Evolutionary conservation across 1,140 invertebrate species (phyloP).

Genomic region (Reticulitermes speratus): DNA sequence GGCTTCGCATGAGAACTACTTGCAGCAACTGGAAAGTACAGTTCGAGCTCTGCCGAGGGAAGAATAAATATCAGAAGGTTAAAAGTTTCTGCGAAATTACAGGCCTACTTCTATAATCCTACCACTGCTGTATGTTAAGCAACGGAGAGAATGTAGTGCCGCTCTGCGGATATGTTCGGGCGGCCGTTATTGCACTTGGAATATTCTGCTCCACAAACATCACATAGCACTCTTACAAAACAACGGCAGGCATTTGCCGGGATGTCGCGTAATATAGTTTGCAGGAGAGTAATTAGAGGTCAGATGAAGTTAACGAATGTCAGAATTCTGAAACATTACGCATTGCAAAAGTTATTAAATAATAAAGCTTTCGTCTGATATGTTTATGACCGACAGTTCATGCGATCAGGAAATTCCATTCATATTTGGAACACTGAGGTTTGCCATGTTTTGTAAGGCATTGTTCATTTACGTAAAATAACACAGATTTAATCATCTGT

Average conservation of each 20-base stretch:
- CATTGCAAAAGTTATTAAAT: neutral
- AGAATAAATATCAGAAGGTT: constrained; percentile 23
- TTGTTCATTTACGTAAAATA: no score
- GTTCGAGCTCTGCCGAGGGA: constrained; percentile 26
- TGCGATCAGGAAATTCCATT: no score
- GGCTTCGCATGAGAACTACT: constrained; percentile 24
- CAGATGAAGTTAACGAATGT: neutral
- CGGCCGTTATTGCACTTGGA: neutral
- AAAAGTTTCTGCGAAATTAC: constrained; percentile 19
- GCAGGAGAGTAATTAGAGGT: neutral
- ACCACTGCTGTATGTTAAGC: neutral
- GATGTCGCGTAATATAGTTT: neutral
- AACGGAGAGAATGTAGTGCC: neutral
- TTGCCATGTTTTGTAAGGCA: no score
- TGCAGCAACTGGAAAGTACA: no score
- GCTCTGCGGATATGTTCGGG: neutral
- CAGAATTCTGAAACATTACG: neutral
- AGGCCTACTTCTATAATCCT: constrained; percentile 5
- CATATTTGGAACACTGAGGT: no score
- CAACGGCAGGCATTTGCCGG: neutral
- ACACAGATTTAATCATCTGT: no score
- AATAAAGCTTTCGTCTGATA: no score
- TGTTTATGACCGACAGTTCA: no score
- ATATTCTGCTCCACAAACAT: neutral
- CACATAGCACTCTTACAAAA: neutral